These are phyloP conservation scores for Drosophila melanosoma DNA, from an alignment of 2,888 invertebrate genomes.

Conservation along the genomic window DNA sequence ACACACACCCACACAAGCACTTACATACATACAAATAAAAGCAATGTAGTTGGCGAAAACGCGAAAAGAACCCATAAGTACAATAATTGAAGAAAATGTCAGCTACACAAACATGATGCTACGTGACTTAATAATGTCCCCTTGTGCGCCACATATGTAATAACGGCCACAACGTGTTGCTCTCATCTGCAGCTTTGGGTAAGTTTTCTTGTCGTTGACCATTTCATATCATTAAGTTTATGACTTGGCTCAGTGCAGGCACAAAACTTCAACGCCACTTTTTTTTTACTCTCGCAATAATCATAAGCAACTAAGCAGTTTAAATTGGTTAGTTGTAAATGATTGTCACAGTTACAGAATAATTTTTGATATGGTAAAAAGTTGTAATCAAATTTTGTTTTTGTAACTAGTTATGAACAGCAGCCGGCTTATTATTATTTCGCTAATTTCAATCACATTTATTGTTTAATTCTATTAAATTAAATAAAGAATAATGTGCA, in stretches of 20 bases:
- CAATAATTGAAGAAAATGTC: slow-evolving; percentile 79
- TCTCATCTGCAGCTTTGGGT: slow-evolving; percentile 29
- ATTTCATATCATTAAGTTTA: slow-evolving; percentile 66
- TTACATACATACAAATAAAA: slow-evolving; percentile 18
- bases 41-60: slow-evolving; percentile 53
- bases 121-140: slow-evolving; percentile 76
- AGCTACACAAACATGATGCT: slow-evolving; percentile 71
- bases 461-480: slow-evolving; percentile 6
- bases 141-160: slow-evolving; percentile 57
- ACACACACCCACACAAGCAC: slow-evolving; percentile 9
- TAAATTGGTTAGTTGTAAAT: slow-evolving; percentile 48
- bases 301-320: slow-evolving; percentile 31
- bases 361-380: neutral
- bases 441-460: slow-evolving; percentile 1
- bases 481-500: slow-evolving; percentile 17
- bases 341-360: neutral
- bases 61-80: slow-evolving; percentile 76
- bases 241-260: slow-evolving; percentile 24
- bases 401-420: neutral
- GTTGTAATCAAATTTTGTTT: neutral
- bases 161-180: slow-evolving; percentile 66
- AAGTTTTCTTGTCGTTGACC: slow-evolving; percentile 55
- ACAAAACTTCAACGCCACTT: slow-evolving; percentile 32
- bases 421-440: neutral
- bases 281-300: slow-evolving; percentile 23